Evolutionary conservation across 1,140 invertebrate species (phyloP).

Genomic region (Teleogryllus occipitalis): DNA sequence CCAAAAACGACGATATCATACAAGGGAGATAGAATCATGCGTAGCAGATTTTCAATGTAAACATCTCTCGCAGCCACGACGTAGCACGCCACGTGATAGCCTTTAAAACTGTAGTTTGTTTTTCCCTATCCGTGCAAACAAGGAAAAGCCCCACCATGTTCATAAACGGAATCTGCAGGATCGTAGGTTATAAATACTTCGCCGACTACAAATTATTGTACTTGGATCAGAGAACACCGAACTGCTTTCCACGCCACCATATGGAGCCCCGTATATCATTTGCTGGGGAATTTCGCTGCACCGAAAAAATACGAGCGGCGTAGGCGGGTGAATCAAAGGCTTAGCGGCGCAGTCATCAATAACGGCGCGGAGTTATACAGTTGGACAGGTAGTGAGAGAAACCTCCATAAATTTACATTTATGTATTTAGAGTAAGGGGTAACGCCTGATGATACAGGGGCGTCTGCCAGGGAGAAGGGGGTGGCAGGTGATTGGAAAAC

Average conservation of each 20-base stretch:
- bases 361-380: not conserved
- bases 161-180: not conserved
- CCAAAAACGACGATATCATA: too few species aligned
- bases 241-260: conserved; percentile 3
- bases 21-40: too few species aligned
- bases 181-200: not conserved
- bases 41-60: too few species aligned
- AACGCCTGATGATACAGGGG: not conserved
- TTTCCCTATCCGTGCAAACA: not conserved
- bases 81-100: too few species aligned
- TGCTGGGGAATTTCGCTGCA: not conserved
- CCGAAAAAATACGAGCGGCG: not conserved
- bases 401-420: conserved; percentile 4
- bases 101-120: not conserved
- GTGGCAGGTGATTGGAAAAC: not conserved
- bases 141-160: not conserved
- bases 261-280: not conserved
- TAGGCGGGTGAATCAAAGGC: not conserved
- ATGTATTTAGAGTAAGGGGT: not conserved
- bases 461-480: too few species aligned
- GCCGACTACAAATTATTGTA: not conserved
- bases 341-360: not conserved
- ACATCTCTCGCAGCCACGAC: too few species aligned
- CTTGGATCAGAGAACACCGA: not conserved
- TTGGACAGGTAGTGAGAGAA: conserved; percentile 3